Conservation (phyloP, 2,113 vertebrate species). For the Holacanthus passer region DNA sequence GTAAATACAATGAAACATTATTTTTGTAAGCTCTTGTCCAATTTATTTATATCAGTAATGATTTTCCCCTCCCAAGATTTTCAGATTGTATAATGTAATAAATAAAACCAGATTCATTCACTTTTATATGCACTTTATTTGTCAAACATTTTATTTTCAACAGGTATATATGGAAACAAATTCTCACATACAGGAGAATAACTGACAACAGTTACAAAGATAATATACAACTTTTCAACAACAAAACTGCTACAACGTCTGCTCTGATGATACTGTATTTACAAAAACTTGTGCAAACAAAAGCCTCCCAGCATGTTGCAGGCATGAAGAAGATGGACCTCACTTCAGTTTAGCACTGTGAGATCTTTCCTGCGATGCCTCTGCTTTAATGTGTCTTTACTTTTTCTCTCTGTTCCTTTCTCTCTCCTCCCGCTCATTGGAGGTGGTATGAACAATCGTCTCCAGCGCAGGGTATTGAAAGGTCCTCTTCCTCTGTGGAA, state of each 20-base stretch:
- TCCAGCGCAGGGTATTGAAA: conserved; percentile 82
- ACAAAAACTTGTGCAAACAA: conserved; percentile 60
- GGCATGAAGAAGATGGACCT: conserved; percentile 16
- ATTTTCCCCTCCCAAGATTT: conserved; percentile 6
- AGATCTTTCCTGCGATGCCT: neutral
- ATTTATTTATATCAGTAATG: conserved; percentile 60
- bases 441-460: conserved; percentile 78
- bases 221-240: conserved; percentile 9
- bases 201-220: conserved; percentile 23
- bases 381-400: conserved; percentile 19
- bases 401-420: conserved; percentile 57
- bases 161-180: conserved; percentile 22
- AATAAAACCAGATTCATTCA: conserved; percentile 40
- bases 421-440: conserved; percentile 75
- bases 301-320: conserved; percentile 8
- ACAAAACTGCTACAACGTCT: conserved; percentile 73
- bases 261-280: conserved; percentile 53
- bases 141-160: conserved; percentile 34
- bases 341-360: neutral
- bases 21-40: conserved; percentile 29
- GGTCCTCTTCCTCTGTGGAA: conserved; percentile 76
- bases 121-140: conserved; percentile 54
- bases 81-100: conserved; percentile 36
- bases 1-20: conserved; percentile 29
- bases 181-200: neutral